Base-by-base conservation (phyloP, 2,888 invertebrate genomes). In the Pyrgus malvae region DNA sequence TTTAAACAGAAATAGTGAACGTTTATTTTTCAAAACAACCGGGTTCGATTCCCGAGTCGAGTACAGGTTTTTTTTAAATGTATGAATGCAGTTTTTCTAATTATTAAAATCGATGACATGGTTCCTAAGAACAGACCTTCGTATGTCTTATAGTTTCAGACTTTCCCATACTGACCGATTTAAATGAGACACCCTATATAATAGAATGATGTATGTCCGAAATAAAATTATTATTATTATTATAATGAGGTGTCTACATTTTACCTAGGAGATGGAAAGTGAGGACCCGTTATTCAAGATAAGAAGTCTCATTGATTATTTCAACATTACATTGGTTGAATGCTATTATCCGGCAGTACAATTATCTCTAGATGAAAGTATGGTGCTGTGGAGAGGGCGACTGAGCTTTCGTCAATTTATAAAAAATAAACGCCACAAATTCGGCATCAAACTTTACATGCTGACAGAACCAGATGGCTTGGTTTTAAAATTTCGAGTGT, bases 401-500 rank as follows among this genome's bases (percentile, higher is more conserved):
- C 27, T 48, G 27, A 31, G 38, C 9, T 45, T 53, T 53, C 45
- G 45, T 1, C 53, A 53, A 27, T 54, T 42, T 42, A 23, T 23
- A n/a, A 23, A 23, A 27, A 25, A 27, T 16, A 42, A 14, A 27
- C 12, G 27, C 8, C 25, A 42, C 9, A 42, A 23, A n/a, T 23
- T 16, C 9, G 42, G 16, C 42, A 42, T 37, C 1, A 37, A 38
- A 59, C 50, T 75, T 4, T 73, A 56, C 69, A 16, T 71, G 48
- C 60, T 77, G 7, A 67, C 67, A n/a, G 71, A 74, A 63, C 65
- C 72, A 9, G 59, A 68, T 61, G 74, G 75, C 17, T 56, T 68
- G 33, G 59, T 68, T 29, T 54, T 72, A 41, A 67, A 62, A 46
- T 55, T 61, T 48, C 58, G 57, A 16, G 58, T 67, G 16, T 66